phyloP scores from a whole-genome alignment of 2,797 vertebrate genomes.

The Gymnocypris eckloni region DNA sequence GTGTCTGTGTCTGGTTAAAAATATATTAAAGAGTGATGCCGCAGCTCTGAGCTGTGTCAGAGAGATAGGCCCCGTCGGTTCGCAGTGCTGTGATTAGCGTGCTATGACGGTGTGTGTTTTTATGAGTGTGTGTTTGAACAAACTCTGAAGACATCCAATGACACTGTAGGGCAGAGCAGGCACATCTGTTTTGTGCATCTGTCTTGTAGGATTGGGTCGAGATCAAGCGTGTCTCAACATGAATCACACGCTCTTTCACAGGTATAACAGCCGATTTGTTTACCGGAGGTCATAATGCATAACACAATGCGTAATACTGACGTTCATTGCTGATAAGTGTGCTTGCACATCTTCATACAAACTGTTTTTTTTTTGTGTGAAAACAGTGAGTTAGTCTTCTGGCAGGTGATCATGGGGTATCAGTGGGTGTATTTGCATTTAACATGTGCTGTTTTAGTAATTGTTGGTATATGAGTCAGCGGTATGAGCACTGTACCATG shows the following conservation, averaged over 20 bases:
- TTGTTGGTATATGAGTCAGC: background rate
- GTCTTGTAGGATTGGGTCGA: conserved; percentile 51
- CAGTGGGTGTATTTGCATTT: background rate
- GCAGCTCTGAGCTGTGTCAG: conserved; percentile 60
- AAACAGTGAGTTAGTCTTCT: background rate
- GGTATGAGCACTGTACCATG: background rate
- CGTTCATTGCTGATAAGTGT: background rate
- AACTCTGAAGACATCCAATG: background rate
- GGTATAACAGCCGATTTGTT: background rate
- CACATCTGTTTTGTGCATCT: conserved; percentile 61
- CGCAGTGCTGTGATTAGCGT: conserved; percentile 60
- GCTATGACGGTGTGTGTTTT: conserved; percentile 12
- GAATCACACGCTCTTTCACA: background rate
- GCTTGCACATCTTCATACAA: background rate
- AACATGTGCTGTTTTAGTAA: background rate
- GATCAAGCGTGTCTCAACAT: background rate
- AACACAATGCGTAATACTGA: background rate
- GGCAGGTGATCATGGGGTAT: background rate
- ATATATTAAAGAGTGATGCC: conserved; percentile 71
- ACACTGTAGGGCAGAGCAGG: conserved; percentile 46
- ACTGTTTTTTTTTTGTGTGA: background rate
- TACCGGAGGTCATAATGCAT: background rate
- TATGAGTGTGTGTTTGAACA: background rate
- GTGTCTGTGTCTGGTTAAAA: conserved; percentile 69
- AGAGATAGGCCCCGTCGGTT: conserved; percentile 66